phyloP scores from a whole-genome alignment of 2,113 vertebrate species.

The Verasper variegatus region DNA sequence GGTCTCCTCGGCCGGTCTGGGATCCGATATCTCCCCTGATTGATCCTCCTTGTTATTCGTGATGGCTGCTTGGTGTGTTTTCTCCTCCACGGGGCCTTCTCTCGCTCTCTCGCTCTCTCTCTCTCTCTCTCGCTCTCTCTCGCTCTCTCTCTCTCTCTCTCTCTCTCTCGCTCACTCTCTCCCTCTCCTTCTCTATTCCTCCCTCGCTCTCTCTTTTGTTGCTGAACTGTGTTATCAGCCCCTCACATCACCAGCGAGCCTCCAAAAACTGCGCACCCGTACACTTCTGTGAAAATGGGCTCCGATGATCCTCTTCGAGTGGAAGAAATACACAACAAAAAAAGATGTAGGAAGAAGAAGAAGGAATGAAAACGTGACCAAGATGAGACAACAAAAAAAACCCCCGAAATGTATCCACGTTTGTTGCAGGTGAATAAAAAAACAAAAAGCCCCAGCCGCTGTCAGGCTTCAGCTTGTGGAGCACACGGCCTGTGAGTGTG shows the following conservation, averaged over 20 bases:
- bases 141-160: conserved; percentile 53
- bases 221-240: conserved; percentile 75
- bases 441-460: too few species aligned
- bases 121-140: conserved; percentile 37
- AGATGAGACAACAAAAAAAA: conserved; percentile 30
- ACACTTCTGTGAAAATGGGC: conserved; percentile 9
- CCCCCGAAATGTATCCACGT: conserved; percentile 65
- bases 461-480: too few species aligned
- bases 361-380: conserved; percentile 58
- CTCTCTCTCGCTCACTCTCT: conserved; percentile 33
- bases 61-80: conserved; percentile 72
- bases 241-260: conserved; percentile 72
- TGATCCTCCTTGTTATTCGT: conserved; percentile 63
- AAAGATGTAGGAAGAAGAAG: conserved; percentile 1
- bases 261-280: conserved; percentile 71
- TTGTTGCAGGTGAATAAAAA: conserved; percentile 73
- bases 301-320: conserved; percentile 31
- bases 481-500: too few species aligned
- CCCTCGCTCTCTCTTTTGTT: conserved; percentile 72
- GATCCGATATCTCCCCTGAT: conserved; percentile 48
- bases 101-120: conserved; percentile 16
- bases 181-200: conserved; percentile 36
- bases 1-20: conserved; percentile 20
- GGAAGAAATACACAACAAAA: background rate
- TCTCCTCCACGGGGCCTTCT: conserved; percentile 71